Percentiles rank a stretch among this genome's conserved stretches.
Evolutionary conservation across 2,888 invertebrate species (phyloP).

Genomic region (Limnephilus marmoratus): DNA sequence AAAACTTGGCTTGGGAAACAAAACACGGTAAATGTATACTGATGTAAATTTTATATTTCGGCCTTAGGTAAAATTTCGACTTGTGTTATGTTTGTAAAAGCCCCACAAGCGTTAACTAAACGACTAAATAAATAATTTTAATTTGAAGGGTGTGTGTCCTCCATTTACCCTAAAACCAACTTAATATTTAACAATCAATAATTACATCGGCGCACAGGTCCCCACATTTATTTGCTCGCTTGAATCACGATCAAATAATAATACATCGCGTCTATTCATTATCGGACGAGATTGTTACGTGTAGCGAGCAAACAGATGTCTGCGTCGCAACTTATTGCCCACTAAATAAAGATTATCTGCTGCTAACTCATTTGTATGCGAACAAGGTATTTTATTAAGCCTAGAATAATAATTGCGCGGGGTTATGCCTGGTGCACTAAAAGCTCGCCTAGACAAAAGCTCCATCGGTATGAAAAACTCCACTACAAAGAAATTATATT

Average conservation of each 20-base stretch:
- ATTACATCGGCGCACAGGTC: slow-evolving; percentile 9
- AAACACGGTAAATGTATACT: too few species aligned
- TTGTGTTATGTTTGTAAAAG: too few species aligned
- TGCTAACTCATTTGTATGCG: slow-evolving; percentile 39
- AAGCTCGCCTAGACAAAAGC: background rate
- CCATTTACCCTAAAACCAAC: background rate
- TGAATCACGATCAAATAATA: slow-evolving; percentile 49
- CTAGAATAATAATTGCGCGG: slow-evolving; percentile 41
- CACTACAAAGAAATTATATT: background rate
- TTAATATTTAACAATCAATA: background rate
- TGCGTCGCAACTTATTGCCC: slow-evolving; percentile 56
- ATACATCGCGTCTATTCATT: slow-evolving; percentile 52
- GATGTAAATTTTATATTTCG: too few species aligned
- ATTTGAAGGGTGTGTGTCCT: too few species aligned
- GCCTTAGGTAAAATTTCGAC: too few species aligned
- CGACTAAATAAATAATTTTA: too few species aligned
- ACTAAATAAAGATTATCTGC: slow-evolving; percentile 59
- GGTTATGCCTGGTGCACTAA: background rate
- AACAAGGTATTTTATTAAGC: slow-evolving; percentile 40
- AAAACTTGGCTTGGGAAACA: too few species aligned
- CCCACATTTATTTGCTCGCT: slow-evolving; percentile 19
- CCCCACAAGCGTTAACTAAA: too few species aligned
- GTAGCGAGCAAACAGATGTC: slow-evolving; percentile 46
- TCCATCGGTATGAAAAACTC: background rate
- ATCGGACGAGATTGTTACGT: slow-evolving; percentile 41